Percentiles rank a stretch among this genome's conserved stretches.
phyloP scores from a whole-genome alignment of 2,797 vertebrate species.

The Falco peregrinus region DNA sequence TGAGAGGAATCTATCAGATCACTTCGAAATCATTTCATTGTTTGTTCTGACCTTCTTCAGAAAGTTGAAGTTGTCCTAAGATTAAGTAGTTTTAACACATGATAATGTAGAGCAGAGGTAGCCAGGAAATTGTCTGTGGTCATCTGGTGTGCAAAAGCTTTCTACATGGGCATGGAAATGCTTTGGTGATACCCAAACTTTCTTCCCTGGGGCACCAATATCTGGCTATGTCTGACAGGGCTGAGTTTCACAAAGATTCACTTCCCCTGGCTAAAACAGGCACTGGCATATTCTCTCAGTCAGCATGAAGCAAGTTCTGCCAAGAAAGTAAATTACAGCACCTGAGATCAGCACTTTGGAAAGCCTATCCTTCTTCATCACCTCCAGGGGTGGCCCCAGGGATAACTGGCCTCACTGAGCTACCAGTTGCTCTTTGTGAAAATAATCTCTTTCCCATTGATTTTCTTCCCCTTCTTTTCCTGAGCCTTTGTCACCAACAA shows the following conservation, averaged over 20 bases:
- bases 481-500: background rate
- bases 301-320: background rate
- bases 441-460: background rate
- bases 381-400: background rate
- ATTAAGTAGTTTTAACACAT: background rate
- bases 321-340: background rate
- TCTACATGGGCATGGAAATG: background rate
- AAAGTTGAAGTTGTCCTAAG: background rate
- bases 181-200: background rate
- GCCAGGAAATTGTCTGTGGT: background rate
- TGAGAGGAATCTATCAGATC: background rate
- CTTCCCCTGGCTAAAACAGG: background rate
- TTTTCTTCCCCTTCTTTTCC: background rate
- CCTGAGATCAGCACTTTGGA: background rate
- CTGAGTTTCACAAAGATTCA: background rate
- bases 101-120: background rate
- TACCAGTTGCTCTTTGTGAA: background rate
- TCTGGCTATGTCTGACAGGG: background rate
- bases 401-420: background rate
- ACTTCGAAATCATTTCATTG: background rate
- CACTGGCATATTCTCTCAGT: background rate
- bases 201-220: background rate
- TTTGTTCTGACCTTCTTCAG: background rate
- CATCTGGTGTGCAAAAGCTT: background rate
- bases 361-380: fast-evolving